Conservation (phyloP, 2,888 invertebrate genomes). For the Pseudoips prasinana region DNA sequence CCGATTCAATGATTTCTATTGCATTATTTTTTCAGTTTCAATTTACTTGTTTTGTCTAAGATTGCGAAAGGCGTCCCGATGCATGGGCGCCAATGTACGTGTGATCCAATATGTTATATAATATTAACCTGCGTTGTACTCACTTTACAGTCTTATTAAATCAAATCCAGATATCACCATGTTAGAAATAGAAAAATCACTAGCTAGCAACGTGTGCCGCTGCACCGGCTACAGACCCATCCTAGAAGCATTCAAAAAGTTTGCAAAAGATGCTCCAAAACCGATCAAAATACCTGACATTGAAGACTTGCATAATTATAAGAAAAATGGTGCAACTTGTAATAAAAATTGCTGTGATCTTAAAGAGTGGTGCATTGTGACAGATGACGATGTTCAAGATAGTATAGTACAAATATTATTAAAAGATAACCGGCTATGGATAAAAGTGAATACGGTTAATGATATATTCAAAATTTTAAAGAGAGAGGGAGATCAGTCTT, state of each 20-base stretch:
- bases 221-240: conserved; percentile 92
- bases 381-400: conserved; percentile 26
- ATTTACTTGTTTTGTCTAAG: too few species aligned
- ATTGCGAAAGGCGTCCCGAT: too few species aligned
- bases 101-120: too few species aligned
- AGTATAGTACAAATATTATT: conserved; percentile 42
- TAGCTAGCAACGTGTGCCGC: conserved; percentile 89
- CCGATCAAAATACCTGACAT: conserved; percentile 69
- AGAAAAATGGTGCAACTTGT: conserved; percentile 44
- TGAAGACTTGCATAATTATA: conserved; percentile 56
- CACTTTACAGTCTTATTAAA: conserved; percentile 20
- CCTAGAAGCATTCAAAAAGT: conserved; percentile 88
- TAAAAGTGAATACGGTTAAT: conserved; percentile 68
- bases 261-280: conserved; percentile 82
- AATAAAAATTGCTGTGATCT: conserved; percentile 45
- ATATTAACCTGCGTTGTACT: too few species aligned
- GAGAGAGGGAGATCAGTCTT: conserved; percentile 61
- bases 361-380: conserved; percentile 47
- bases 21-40: too few species aligned
- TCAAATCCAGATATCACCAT: conserved; percentile 31
- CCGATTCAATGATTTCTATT: too few species aligned
- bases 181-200: conserved; percentile 85
- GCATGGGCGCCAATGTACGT: too few species aligned
- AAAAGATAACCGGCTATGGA: conserved; percentile 66
- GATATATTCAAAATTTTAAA: conserved; percentile 75